These are phyloP conservation scores for Acrocera orbiculus DNA, from an alignment of 2,888 invertebrate genomes.

Conservation along the genomic window DNA sequence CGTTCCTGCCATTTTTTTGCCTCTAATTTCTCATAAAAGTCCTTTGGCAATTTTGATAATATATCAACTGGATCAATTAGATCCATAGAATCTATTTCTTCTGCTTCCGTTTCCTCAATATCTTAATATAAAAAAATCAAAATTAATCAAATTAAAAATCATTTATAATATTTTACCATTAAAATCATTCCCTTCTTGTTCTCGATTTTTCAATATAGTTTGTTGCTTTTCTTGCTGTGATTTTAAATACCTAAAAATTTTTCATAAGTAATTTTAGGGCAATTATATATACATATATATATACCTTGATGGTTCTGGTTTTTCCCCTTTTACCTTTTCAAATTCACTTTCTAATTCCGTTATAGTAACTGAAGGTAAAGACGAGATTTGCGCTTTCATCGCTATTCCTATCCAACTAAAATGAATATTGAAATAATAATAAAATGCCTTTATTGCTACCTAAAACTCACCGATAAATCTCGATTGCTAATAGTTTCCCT, in stretches of 20 bases:
- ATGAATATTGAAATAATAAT: slow-evolving; percentile 3
- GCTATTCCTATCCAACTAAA: slow-evolving; percentile 67
- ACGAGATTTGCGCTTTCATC: slow-evolving; percentile 66
- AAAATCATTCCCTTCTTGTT: slow-evolving; percentile 36
- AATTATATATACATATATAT: slow-evolving; percentile 2
- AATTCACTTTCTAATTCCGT: slow-evolving; percentile 82
- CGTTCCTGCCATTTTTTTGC: slow-evolving; percentile 95
- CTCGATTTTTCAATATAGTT: no score
- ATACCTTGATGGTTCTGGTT: slow-evolving; percentile 25
- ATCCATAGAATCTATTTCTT: slow-evolving; percentile 77
- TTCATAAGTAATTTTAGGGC: background rate
- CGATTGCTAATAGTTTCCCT: slow-evolving; percentile 76
- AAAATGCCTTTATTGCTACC: no score
- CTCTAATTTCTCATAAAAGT: slow-evolving; percentile 87
- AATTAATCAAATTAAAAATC: background rate
- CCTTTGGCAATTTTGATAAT: slow-evolving; percentile 78
- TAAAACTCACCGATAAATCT: slow-evolving; percentile 70
- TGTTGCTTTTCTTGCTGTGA: slow-evolving; percentile 31
- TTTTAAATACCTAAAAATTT: slow-evolving; percentile 22
- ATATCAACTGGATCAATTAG: slow-evolving; percentile 85
- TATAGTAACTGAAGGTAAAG: slow-evolving; percentile 76
- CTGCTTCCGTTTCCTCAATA: slow-evolving; percentile 32
- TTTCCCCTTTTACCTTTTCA: slow-evolving; percentile 41
- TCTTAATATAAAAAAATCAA: slow-evolving; percentile 23
- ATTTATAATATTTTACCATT: slow-evolving; percentile 10